Conservation (phyloP, 2,888 invertebrate species). For the Morpho helenor region DNA sequence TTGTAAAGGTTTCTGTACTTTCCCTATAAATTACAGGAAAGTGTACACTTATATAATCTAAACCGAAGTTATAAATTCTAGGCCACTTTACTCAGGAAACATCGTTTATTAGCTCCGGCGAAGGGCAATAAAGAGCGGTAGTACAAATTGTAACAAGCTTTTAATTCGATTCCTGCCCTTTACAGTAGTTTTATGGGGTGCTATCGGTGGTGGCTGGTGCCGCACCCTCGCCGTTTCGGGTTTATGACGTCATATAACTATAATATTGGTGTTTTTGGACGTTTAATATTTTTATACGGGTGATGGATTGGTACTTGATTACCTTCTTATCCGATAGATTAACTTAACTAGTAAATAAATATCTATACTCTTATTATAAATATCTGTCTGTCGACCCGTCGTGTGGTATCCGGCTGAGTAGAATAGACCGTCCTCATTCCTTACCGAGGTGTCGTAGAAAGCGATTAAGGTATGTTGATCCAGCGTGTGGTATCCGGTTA, state of each 20-base stretch:
- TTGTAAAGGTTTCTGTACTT: too few species aligned
- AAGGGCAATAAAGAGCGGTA: constrained; percentile 15
- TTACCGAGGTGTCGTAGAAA: too few species aligned
- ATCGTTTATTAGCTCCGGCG: constrained; percentile 20
- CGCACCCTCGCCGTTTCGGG: constrained; percentile 12
- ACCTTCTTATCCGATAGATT: too few species aligned
- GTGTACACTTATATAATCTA: not conserved
- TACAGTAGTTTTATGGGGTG: constrained; percentile 22
- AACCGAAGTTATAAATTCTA: not conserved
- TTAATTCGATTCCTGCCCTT: constrained; percentile 26
- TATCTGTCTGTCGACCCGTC: too few species aligned
- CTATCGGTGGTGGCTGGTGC: constrained; percentile 17
- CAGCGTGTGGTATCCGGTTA: too few species aligned
- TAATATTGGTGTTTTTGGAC: not conserved
- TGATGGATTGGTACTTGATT: not conserved
- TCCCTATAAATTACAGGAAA: not conserved
- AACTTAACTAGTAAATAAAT: too few species aligned
- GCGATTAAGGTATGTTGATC: too few species aligned
- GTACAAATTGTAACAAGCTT: constrained; percentile 23
- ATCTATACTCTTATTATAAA: too few species aligned
- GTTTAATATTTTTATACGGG: too few species aligned
- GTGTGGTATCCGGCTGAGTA: too few species aligned
- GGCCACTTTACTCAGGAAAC: not conserved
- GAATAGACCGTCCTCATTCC: too few species aligned
- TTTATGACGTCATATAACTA: constrained; percentile 10